These are phyloP conservation scores for Lasioglossum calceatum DNA, from an alignment of 2,888 invertebrate genomes.

Conservation along the genomic window DNA sequence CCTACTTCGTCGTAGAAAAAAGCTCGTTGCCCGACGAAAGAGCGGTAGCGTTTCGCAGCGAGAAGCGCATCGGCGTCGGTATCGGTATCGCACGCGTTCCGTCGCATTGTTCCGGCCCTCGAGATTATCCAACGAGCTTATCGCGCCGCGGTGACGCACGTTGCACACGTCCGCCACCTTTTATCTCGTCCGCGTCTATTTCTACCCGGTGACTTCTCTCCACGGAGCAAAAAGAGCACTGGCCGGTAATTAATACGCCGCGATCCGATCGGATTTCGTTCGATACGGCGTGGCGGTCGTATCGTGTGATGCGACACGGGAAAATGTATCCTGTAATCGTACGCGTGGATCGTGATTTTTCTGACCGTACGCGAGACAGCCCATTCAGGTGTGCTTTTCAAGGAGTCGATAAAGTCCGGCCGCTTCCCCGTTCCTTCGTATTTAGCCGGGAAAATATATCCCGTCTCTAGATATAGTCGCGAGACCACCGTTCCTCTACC, in stretches of 20 bases:
- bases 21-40: background rate
- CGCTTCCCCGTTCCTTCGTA: background rate
- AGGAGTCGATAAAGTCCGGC: background rate
- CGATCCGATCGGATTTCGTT: conserved; percentile 65
- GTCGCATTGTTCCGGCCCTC: conserved; percentile 18
- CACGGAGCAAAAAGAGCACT: conserved; percentile 45
- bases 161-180: conserved; percentile 22
- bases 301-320: conserved; percentile 23
- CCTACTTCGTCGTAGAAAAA: background rate
- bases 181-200: conserved; percentile 53
- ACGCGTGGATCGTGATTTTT: conserved; percentile 23
- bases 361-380: background rate
- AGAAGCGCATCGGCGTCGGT: background rate
- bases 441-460: background rate
- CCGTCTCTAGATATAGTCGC: background rate
- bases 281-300: conserved; percentile 32
- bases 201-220: conserved; percentile 36
- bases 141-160: conserved; percentile 53
- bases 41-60: background rate
- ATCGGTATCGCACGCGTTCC: background rate
- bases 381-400: conserved; percentile 1
- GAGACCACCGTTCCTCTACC: background rate
- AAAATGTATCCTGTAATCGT: conserved; percentile 28
- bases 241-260: conserved; percentile 67
- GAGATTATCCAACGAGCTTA: conserved; percentile 38